Conservation (phyloP, 2,113 vertebrate genomes). For the Speoplatyrhinus poulsoni region DNA sequence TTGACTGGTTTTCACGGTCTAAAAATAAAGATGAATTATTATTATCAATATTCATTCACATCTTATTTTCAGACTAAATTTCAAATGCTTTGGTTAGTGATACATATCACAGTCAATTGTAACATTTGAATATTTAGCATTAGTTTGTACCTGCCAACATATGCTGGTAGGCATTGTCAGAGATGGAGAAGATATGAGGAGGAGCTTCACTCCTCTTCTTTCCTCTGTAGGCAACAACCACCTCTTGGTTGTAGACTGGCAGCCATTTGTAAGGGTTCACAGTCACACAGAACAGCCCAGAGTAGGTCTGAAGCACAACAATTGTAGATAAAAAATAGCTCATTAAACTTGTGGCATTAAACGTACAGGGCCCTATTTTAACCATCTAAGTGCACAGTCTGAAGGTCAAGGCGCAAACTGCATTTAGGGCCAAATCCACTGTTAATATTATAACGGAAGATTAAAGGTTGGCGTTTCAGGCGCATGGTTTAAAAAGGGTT, state of each 20-base stretch:
- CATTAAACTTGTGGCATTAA: not conserved
- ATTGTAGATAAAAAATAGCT: not conserved
- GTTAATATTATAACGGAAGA: too few species aligned
- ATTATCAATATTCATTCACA: not conserved
- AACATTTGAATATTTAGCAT: not conserved
- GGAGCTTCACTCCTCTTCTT: constrained; percentile 90
- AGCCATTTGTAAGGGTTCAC: constrained; percentile 90
- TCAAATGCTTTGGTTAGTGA: not conserved
- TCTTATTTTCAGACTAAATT: not conserved
- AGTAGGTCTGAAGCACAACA: constrained; percentile 80
- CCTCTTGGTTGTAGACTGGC: constrained; percentile 85
- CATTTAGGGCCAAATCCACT: too few species aligned
- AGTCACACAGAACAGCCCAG: constrained; percentile 88
- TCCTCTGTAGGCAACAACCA: constrained; percentile 85
- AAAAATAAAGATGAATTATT: constrained; percentile 24
- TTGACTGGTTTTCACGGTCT: constrained; percentile 94
- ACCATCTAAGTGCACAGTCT: too few species aligned
- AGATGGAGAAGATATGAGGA: constrained; percentile 91
- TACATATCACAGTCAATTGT: not conserved
- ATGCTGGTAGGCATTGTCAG: constrained; percentile 89
- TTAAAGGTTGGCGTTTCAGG: too few species aligned
- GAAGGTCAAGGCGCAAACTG: too few species aligned
- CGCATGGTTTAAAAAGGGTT: too few species aligned
- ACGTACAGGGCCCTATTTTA: too few species aligned
- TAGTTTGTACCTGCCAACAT: constrained; percentile 81